Evolutionary conservation across 2,888 invertebrate genomes (phyloP).

Genomic region (Nyleta sp.): DNA sequence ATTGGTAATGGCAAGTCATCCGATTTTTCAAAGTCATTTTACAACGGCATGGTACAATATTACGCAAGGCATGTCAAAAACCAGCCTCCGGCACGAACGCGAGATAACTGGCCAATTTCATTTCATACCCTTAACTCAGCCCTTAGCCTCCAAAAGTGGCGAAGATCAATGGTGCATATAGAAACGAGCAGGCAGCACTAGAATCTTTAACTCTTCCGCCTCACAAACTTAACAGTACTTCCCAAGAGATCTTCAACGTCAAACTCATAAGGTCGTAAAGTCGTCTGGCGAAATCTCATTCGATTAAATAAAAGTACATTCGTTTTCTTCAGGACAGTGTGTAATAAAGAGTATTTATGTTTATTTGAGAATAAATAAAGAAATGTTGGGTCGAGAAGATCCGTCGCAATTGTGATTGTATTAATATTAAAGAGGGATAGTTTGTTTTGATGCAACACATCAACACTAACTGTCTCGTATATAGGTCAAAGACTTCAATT

Average conservation of each 20-base stretch:
- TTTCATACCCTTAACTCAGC: slow-evolving; percentile 52
- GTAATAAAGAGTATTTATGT: slow-evolving; percentile 27
- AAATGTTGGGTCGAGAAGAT: not conserved
- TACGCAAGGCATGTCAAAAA: slow-evolving; percentile 37
- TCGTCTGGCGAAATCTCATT: slow-evolving; percentile 44
- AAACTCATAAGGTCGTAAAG: slow-evolving; percentile 57
- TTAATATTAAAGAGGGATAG: slow-evolving; percentile 25
- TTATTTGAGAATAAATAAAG: slow-evolving; percentile 6
- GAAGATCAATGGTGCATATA: slow-evolving; percentile 56
- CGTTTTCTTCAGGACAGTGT: not conserved
- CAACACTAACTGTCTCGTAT: no score
- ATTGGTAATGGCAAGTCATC: slow-evolving; percentile 24
- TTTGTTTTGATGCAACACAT: slow-evolving; percentile 20
- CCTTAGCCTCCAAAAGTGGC: slow-evolving; percentile 51
- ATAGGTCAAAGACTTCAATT: no score
- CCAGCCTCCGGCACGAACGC: slow-evolving; percentile 57
- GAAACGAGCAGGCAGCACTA: slow-evolving; percentile 56
- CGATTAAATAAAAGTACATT: slow-evolving; percentile 43
- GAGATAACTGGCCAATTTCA: slow-evolving; percentile 70
- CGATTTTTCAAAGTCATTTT: slow-evolving; percentile 38
- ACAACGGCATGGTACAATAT: slow-evolving; percentile 24
- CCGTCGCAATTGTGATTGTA: slow-evolving; percentile 8
- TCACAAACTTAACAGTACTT: slow-evolving; percentile 73
- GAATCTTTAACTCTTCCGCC: slow-evolving; percentile 75
- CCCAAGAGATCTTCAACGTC: slow-evolving; percentile 61